Evolutionary conservation across 2,888 invertebrate species (phyloP).

Genomic region (Lepidochitona cinerea): DNA sequence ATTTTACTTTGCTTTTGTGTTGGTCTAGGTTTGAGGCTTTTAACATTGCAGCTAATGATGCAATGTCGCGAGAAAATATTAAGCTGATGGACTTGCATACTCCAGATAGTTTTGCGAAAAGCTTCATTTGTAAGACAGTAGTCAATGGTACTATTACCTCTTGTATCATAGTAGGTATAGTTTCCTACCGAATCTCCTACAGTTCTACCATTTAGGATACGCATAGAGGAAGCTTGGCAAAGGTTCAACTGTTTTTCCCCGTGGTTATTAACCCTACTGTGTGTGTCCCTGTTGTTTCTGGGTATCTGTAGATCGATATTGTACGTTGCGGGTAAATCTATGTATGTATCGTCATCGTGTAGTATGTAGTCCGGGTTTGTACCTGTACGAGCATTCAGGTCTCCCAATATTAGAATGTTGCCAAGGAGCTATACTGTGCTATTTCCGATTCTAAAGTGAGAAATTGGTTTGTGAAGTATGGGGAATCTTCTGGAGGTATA

Average conservation of each 20-base stretch:
- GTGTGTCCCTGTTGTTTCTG: background rate
- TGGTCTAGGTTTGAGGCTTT: background rate
- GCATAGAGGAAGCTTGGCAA: background rate
- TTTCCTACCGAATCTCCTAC: background rate
- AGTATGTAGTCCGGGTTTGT: background rate
- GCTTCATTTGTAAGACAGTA: background rate
- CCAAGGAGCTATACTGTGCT: background rate
- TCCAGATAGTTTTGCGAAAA: background rate
- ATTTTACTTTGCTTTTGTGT: background rate
- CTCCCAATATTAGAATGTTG: background rate
- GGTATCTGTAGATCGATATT: background rate
- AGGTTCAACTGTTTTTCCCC: background rate
- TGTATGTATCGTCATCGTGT: background rate
- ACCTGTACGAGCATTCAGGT: background rate
- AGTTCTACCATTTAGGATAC: background rate
- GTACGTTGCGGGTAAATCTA: background rate
- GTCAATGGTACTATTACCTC: background rate
- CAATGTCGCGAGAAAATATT: background rate
- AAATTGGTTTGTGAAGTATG: background rate
- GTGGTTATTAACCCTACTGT: background rate
- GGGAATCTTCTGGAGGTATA: background rate
- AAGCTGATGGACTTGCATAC: background rate
- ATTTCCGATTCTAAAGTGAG: background rate
- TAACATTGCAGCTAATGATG: background rate
- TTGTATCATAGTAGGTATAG: background rate